These are phyloP conservation scores for Okapia johnstoni DNA, from an alignment of 2,113 vertebrate genomes.

Conservation along the genomic window DNA sequence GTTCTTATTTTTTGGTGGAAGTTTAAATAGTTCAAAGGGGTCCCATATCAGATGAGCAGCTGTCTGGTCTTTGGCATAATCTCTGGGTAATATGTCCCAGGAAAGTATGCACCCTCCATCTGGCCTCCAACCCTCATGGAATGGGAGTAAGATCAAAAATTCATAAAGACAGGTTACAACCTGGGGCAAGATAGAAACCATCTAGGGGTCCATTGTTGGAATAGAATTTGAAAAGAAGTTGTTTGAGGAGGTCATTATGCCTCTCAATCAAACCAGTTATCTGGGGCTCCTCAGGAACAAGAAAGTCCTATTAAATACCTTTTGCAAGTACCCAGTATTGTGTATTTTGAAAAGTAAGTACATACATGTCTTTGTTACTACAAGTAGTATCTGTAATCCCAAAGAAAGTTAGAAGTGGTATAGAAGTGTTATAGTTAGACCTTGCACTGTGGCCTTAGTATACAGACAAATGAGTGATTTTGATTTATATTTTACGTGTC, in stretches of 20 bases:
- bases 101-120: not conserved
- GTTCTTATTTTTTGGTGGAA: not conserved
- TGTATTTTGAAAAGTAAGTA: not conserved
- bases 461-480: not conserved
- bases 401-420: not conserved
- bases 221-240: not conserved
- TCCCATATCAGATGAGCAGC: not conserved
- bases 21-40: not conserved
- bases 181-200: not conserved
- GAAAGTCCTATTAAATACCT: not conserved
- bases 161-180: not conserved
- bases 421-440: not conserved
- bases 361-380: not conserved
- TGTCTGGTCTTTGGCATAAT: not conserved
- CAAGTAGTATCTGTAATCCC: not conserved
- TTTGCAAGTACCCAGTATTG: not conserved
- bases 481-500: not conserved
- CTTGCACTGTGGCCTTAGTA: not conserved
- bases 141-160: not conserved
- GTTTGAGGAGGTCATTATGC: not conserved
- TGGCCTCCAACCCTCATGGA: not conserved
- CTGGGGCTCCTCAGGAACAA: not conserved
- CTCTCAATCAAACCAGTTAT: not conserved
- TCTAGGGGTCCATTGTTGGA: not conserved
- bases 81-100: not conserved